Evolutionary conservation across 2,888 invertebrate genomes (phyloP).

Genomic region (Phyllotreta striolata): DNA sequence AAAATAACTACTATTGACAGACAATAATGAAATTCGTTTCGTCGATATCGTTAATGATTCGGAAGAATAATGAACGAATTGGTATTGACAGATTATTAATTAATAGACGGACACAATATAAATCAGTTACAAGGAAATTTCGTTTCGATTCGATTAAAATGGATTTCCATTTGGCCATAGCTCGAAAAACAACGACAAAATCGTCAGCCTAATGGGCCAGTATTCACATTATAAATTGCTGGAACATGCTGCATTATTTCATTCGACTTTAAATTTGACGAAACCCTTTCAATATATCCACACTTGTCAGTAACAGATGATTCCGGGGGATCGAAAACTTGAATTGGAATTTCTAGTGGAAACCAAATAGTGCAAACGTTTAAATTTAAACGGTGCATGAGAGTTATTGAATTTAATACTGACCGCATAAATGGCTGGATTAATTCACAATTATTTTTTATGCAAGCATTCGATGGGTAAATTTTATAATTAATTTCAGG

Average conservation of each 20-base stretch:
- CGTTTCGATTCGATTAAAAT: conserved; percentile 14
- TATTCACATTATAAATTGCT: conserved; percentile 4
- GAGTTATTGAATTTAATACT: no score
- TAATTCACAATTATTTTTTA: no score
- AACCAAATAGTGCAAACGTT: no score
- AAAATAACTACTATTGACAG: conserved; percentile 3
- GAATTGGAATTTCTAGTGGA: no score
- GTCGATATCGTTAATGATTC: neutral
- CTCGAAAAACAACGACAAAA: conserved; percentile 7
- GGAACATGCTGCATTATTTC: neutral
- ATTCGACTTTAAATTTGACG: no score
- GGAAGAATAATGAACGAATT: conserved; percentile 9
- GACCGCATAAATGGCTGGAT: no score
- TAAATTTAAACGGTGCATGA: no score
- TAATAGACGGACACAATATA: conserved; percentile 12
- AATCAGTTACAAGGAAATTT: conserved; percentile 15
- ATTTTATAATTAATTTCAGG: conserved; percentile 40
- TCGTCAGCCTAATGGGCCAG: neutral
- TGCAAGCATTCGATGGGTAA: no score
- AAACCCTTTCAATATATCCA: no score
- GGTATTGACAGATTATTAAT: conserved; percentile 9
- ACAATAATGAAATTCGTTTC: conserved; percentile 4
- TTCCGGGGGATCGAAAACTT: no score
- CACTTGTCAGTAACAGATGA: no score
- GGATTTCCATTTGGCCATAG: conserved; percentile 1